Evolutionary conservation across 2,113 vertebrate genomes (phyloP), one percentile per base, ranked within the genome.

Genomic region (Hirundichthys speculiger): DNA sequence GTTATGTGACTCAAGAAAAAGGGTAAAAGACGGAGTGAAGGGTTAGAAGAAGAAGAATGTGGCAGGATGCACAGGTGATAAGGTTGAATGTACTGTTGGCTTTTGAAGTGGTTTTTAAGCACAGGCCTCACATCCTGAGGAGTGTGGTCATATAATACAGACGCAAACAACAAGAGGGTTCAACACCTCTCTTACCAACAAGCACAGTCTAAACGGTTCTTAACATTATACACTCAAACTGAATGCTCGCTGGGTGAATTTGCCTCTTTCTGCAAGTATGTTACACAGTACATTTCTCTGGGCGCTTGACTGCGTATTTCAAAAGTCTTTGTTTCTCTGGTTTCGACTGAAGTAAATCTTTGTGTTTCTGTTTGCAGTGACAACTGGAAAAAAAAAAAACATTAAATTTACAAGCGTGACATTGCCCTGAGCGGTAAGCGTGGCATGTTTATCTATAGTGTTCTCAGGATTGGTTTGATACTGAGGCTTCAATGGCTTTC

Each of bases 61-160:
- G 30, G 30, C 46, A 22, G 59, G 68, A 52, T 21, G 70, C 27
- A 63, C 47, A 50, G 19, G 47, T 24, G 73, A 70, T 41, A 60
- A 42, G 58, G 48, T 49, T 34, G 45, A 58, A 55, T 67, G 42
- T 72, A 41, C 57, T 2, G 6, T n/a, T 39, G 25, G 63, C 55
- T 71, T 83, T 85, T 83, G 66, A 83, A 83, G 82, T 49, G 30
- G 50, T 62, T 69, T 83, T 65, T 77, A 50, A 82, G 80, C 73
- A 64, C 45, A 19, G 69, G 40, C 55, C 62, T 54, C 0, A 38
- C 65, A 51, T 58, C 77, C 46, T 49, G 75, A 19, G 38, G 55
- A 51, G 63, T 49, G 46, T 27, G 30, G 11, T 34, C 30, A 9
- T 10, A 34, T 34, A 34, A 6, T 34, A 34, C 30, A 1, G 30